Evolutionary conservation across 2,113 vertebrate species (phyloP).

Genomic region (Dromiciops gliroides): DNA sequence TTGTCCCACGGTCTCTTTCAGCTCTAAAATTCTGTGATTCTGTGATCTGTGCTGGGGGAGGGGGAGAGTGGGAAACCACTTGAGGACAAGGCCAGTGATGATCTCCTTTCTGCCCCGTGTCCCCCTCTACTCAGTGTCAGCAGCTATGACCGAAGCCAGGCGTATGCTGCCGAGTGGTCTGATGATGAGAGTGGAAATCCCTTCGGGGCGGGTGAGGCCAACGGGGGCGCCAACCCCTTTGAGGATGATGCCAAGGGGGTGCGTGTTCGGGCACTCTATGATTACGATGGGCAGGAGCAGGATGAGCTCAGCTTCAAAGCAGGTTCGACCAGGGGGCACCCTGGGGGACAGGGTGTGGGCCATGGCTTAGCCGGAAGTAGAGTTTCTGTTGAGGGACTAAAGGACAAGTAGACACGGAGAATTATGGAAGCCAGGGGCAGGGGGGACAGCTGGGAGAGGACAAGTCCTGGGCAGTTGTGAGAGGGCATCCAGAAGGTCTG

Average conservation of each 20-base stretch:
- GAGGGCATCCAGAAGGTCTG: neutral
- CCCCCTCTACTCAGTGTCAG: slow-evolving; percentile 86
- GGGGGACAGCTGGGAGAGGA: fast-evolving
- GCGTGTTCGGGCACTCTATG: slow-evolving; percentile 95
- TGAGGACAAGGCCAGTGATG: neutral
- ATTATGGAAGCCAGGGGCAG: neutral
- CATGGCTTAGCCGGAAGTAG: neutral
- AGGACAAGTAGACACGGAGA: fast-evolving
- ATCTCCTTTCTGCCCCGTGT: neutral
- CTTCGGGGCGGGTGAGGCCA: slow-evolving; percentile 91
- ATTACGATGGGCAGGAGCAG: slow-evolving; percentile 98
- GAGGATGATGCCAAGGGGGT: slow-evolving; percentile 92
- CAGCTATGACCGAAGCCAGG: slow-evolving; percentile 96
- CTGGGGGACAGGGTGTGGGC: fast-evolving
- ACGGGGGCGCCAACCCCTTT: slow-evolving; percentile 93
- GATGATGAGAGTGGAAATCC: slow-evolving; percentile 94
- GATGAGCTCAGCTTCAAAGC: slow-evolving; percentile 98
- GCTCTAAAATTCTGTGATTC: neutral
- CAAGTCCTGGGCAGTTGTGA: neutral
- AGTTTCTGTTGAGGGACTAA: too few relatives aligned
- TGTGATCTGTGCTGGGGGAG: neutral
- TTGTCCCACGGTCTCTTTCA: neutral
- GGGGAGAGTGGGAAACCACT: neutral
- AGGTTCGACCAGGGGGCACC: slow-evolving; percentile 78
- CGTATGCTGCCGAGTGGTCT: slow-evolving; percentile 94